Base-by-base conservation (phyloP, 92 coral and sea anemone species). In the Virgularia gustaviana region DNA sequence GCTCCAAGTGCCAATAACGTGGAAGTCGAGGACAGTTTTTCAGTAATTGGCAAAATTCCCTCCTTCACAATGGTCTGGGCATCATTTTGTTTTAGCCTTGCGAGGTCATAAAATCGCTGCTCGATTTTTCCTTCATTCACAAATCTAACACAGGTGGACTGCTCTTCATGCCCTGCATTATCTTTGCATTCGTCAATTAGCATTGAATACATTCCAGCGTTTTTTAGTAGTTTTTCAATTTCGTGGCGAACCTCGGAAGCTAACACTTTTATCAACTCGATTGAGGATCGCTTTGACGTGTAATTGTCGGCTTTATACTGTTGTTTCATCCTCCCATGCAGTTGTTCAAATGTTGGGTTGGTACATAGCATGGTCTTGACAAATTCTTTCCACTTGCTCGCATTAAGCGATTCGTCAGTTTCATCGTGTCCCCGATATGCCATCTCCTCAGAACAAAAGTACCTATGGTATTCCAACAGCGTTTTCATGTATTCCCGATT, bases 151-250 rank as follows among this genome's bases (percentile, higher is more conserved):
- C 35, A 65, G n/a, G 57, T 66, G 12, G 57, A 66, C 73, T 43
- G 73, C 35, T 66, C 57, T 66, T 66, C 73, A 44, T 66, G 57
- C 39, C 58, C 41, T 18, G 73, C 57, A 44, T 66, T 66, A 35
- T 66, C 73, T 66, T 66, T 42, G 8, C 73, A 66, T 44, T 66
- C 58, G 16, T 66, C 73, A 44, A 66, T 66, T 12, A 66, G 71
- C 71, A 41, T 64, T 22, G 54, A 64, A 41, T 64, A 41, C 54
- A 64, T 38, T 1, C 71, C 71, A 37, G 71, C 71, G n/a, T 31
- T 55, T 7, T 55, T 4, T 20, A 55, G 2, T 19, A 7, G 62
- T 6, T 34, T 22, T 7, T 60, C 20, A 10, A 60, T 60, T 34
- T 30, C 22, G 19, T 60, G 66, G 4, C 66, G 22, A 18, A 63